Conservation (phyloP, 2,888 invertebrate genomes). For the Lasioglossum leucozonium region DNA sequence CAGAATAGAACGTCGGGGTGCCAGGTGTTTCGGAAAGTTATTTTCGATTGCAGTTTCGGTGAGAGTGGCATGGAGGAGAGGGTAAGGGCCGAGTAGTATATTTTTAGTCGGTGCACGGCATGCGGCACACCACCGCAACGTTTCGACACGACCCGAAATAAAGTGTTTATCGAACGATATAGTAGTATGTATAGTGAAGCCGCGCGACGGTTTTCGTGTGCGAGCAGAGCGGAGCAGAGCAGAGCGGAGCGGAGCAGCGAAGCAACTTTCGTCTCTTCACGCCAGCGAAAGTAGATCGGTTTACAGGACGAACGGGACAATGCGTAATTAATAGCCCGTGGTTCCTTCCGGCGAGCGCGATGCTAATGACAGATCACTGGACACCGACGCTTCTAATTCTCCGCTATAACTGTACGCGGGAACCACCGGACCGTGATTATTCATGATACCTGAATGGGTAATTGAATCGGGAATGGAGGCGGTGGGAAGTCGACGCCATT, state of each 20-base stretch:
- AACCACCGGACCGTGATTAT: background rate
- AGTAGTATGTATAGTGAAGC: background rate
- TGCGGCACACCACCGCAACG: constrained; percentile 78
- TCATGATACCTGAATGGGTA: background rate
- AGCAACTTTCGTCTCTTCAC: constrained; percentile 27
- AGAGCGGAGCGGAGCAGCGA: background rate
- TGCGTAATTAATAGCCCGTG: constrained; percentile 53
- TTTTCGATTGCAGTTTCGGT: constrained; percentile 78
- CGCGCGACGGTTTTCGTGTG: background rate
- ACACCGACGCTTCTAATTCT: background rate
- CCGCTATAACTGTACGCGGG: background rate
- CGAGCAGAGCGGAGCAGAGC: background rate
- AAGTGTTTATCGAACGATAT: constrained; percentile 79
- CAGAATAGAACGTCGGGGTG: constrained; percentile 72
- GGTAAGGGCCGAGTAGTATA: constrained; percentile 69
- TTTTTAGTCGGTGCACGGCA: constrained; percentile 80
- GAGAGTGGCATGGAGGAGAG: constrained; percentile 58
- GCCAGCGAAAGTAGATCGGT: constrained; percentile 59
- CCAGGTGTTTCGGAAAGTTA: constrained; percentile 79
- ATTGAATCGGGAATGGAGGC: background rate
- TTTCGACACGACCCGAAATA: constrained; percentile 80
- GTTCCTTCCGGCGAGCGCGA: constrained; percentile 44
- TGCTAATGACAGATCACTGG: constrained; percentile 3
- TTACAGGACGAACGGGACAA: constrained; percentile 50
- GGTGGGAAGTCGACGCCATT: background rate